These are phyloP conservation scores for Gulo gulo DNA, from an alignment of 2,113 vertebrate genomes.

Conservation along the genomic window DNA sequence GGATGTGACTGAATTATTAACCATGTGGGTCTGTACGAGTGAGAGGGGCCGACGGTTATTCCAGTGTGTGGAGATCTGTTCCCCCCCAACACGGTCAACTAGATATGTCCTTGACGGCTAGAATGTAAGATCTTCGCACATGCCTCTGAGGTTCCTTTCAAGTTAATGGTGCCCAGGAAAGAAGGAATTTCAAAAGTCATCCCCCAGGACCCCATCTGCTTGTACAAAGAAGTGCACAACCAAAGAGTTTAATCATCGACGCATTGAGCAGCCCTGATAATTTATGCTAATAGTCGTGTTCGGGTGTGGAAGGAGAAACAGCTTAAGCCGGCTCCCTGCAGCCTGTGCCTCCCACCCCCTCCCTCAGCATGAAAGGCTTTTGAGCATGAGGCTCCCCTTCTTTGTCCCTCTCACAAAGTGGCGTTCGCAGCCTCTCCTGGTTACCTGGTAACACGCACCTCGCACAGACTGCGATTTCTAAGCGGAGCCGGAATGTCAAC, in stretches of 20 bases:
- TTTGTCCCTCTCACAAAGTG: conserved; percentile 69
- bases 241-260: conserved; percentile 38
- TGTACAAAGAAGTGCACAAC: not conserved
- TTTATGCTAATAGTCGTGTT: conserved; percentile 68
- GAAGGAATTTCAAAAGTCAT: conserved; percentile 44
- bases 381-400: conserved; percentile 42
- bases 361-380: conserved; percentile 56
- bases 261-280: conserved; percentile 36
- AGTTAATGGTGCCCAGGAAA: conserved; percentile 19
- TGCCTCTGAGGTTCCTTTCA: conserved; percentile 26
- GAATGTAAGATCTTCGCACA: conserved; percentile 7
- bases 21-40: not conserved
- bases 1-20: not conserved
- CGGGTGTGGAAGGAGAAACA: conserved; percentile 21
- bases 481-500: conserved; percentile 48
- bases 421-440: conserved; percentile 42
- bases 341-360: conserved; percentile 14
- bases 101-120: conserved; percentile 10
- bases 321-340: conserved; percentile 53
- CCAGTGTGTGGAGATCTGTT: not conserved
- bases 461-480: conserved; percentile 26
- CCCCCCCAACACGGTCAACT: not conserved
- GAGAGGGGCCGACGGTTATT: not conserved
- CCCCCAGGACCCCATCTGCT: conserved; percentile 51
- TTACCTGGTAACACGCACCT: conserved; percentile 72